A percentile compares a stretch with the other conserved stretches of the same genome.
Conservation (phyloP, 2,797 vertebrate species). For the Gymnopithys bicolor region DNA sequence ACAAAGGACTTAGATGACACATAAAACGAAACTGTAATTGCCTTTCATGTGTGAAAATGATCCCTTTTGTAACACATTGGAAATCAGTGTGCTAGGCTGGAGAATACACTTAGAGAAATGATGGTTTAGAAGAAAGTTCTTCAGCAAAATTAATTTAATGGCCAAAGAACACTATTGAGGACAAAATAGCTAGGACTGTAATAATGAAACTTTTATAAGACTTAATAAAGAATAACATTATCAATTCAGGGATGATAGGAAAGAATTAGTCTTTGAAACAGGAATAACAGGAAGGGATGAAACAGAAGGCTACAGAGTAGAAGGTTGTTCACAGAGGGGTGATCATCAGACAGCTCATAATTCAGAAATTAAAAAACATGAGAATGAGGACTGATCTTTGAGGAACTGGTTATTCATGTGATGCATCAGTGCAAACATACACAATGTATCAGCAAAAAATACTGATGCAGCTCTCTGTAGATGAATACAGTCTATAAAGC, state of each 20-base stretch:
- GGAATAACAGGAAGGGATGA: neutral
- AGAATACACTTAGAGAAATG: neutral
- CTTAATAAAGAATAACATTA: neutral
- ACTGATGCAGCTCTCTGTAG: neutral
- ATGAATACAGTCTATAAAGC: neutral
- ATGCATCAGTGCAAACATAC: neutral
- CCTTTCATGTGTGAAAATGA: neutral
- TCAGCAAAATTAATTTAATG: conserved; percentile 24
- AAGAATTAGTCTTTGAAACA: neutral
- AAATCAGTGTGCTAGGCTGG: neutral
- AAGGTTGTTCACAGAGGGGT: neutral
- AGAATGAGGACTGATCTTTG: neutral
- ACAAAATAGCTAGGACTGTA: neutral
- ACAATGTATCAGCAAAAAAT: neutral
- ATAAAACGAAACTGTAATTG: neutral
- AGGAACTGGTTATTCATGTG: neutral
- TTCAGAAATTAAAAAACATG: neutral
- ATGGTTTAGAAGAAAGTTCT: neutral
- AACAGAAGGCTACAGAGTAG: neutral
- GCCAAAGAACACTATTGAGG: neutral
- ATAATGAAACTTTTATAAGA: conserved; percentile 10
- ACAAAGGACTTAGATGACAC: neutral
- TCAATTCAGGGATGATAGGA: neutral
- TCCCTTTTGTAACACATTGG: neutral
- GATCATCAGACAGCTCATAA: neutral